Evolutionary conservation across 2,797 vertebrate genomes (phyloP), one percentile per base, ranked within the genome.

Genomic region (Centropyge bicolor): DNA sequence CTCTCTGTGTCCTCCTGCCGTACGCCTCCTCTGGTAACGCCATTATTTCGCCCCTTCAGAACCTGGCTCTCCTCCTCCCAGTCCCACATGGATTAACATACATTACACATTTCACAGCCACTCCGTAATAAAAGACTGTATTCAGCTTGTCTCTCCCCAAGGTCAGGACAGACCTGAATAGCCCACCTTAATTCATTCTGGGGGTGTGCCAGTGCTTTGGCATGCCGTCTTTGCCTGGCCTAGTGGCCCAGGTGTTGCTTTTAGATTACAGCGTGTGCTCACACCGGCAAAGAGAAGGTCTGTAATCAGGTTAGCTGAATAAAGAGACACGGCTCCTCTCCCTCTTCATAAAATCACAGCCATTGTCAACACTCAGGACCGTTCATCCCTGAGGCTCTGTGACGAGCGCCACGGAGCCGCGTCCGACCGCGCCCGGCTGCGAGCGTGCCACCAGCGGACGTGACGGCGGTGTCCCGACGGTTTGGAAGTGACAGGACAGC

Each of bases 191-290:
- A 92, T 94, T 94, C 89, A 84, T 91, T 90, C 92, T 88, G 90
- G 89, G 86, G 81, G 60, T 62, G 81, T 86, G 92, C 92, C 92
- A 91, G 88, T 71, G 86, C 85, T 91, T 89, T 93, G 91, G 91
- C 86, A 83, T 60, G 75, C 83, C 12, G 81, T 93, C 90, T 91
- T 92, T 91, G 90, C 91, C 86, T 92, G 27, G 84, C 84, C 78
- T 77, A 27, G 89, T 82, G 80, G 92, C 90, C 95, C 95, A 96
- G 95, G 95, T 96, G 95, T 94, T 95, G 91, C 91, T 94, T 94
- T 94, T 91, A 95, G 95, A 96, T 96, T 95, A 95, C 89, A 89
- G 86, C 54, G 93, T 86, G 89, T 74, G 74, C 84, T 92, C 91
- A 85, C 89, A 87, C 82, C 73, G 83, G 82, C 74, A 65, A 83